Base-by-base conservation (phyloP, 1,140 invertebrate genomes). In the Macrobrachium nipponense region DNA sequence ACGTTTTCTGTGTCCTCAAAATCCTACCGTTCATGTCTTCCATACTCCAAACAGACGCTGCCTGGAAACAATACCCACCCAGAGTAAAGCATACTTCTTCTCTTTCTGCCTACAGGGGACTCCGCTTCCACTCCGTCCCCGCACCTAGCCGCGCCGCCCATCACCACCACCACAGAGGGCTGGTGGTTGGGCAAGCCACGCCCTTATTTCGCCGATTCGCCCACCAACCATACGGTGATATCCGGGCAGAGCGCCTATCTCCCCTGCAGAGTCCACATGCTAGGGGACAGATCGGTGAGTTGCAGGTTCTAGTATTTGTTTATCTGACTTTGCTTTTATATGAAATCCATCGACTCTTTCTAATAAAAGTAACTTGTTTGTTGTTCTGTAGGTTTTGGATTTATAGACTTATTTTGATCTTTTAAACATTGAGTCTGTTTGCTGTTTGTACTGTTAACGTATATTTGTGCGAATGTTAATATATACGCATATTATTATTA, bases 201-300 rank as follows among this genome's bases (percentile, higher is more conserved):
- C 17, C 80, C 80, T 1, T 82, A 82, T 70, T 82, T 82, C 68
- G 68, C 80, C 10, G 68, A 44, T 14, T 27, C 62, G 5, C 80
- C 80, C 0, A 75, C 80, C n/a, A 82, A 82, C 68, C 68, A 73
- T 23, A 82, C 80, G 51, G n/a, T 82, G 4, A 59, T 82, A 18
- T 82, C 80, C 27, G 68, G 68, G 44, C 68, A 73, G 66, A 73
- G 68, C 12, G 80, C 80, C 61, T 59, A 60, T 11, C 80, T 82
- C 11, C 59, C 80, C 68, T 82, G 80, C 68, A 43, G 80, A 0
- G 80, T 82, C 10, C 80, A 82, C 51, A 61, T 82, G 80, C 80
- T 82, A 23, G 68, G 68, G 17, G 80, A 73, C 68, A 23, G 80
- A 27, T 66, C 80, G 11, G 80, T 82, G 64, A 82, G 80, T 82